Conservation (phyloP, 2,113 vertebrate genomes). For the Mesocricetus auratus region DNA sequence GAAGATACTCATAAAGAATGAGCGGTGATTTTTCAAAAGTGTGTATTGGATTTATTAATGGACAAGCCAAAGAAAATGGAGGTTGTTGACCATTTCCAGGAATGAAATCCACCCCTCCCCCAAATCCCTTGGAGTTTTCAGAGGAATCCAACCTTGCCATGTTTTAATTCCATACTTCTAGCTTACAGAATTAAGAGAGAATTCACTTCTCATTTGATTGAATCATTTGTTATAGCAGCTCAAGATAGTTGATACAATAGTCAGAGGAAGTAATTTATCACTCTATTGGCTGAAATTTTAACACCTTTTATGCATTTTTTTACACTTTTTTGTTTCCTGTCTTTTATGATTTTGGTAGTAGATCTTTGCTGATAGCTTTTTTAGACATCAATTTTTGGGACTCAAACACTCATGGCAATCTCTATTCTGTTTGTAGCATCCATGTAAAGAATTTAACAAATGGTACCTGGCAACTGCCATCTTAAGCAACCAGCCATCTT, state of each 20-base stretch:
- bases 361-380: neutral
- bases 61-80: neutral
- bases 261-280: neutral
- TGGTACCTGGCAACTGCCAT: neutral
- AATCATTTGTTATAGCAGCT: neutral
- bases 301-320: neutral
- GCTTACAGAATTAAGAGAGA: neutral
- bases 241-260: neutral
- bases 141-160: neutral
- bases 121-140: neutral
- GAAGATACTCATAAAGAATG: neutral
- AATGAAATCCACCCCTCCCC: neutral
- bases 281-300: neutral
- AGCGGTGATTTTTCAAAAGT: neutral
- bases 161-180: neutral
- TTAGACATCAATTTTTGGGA: neutral
- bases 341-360: neutral
- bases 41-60: neutral
- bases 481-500: neutral
- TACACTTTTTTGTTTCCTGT: neutral
- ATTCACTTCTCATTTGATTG: neutral
- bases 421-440: slow-evolving; percentile 11
- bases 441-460: neutral
- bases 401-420: neutral
- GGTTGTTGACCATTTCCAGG: neutral